Evolutionary conservation across 2,797 vertebrate genomes (phyloP), one percentile per base, ranked within the genome.

Genomic region (Sebastes nivosus): DNA sequence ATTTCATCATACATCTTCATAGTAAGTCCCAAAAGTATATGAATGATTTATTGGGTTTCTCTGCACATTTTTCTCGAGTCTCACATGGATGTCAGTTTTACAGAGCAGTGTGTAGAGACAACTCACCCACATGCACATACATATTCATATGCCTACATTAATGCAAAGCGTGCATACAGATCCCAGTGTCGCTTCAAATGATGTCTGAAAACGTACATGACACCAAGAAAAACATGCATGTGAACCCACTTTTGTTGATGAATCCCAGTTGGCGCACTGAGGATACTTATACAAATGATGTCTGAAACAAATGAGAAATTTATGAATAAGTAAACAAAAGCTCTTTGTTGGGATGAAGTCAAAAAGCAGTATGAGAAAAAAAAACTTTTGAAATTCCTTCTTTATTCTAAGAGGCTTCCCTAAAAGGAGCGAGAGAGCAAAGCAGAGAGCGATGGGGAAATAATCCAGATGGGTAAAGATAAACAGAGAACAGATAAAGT

Each of bases 1-100:
- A 88, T 93, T 94, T 93, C 88, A 92, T 94, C 91, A 90, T 90
- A 84, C 75, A 88, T 93, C 89, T 90, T 90, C 77, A 84, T 71
- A 67, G 72, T 50, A 57, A n/a, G 29, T 91, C 90, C 85, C 81
- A 64, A 91, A 91, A 81, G 86, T 82, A 74, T 85, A 93, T 93
- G 83, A 93, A 94, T 91, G 79, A 93, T 94, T 93, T 78, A 91
- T 88, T 66, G 27, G 36, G 69, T 83, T 81, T 86, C 75, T 85
- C 36, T 82, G 67, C 66, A 59, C 65, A 72, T 80, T 87, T 86
- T 74, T 65, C 52, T 85, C 24, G 6, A 50, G 65, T 77, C 67
- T 84, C 77, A 67, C 57, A 77, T 36, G 58, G 82, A 70, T 61
- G n/a, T 79, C 59, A 82, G 77, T 38, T 66, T 81, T 76, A 75